Base-by-base conservation (phyloP, 2,888 invertebrate genomes). In the Nowickia ferox region DNA sequence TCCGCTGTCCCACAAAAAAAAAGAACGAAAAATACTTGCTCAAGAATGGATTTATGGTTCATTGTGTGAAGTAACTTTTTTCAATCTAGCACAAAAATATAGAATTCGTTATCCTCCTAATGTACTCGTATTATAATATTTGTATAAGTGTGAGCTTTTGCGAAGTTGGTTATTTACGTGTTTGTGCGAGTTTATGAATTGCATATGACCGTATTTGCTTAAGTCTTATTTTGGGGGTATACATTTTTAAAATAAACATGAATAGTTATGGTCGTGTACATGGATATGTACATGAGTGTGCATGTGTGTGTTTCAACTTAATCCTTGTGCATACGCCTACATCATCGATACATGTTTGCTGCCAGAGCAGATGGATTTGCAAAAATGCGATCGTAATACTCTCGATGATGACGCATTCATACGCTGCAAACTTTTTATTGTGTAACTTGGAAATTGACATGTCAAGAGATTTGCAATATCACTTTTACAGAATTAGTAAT, bases 251-350 rank as follows among this genome's bases (percentile, higher is more conserved):
- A 48, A 40, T 68, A 30, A 30, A 30, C 30, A 30, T 30, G 30
- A 30, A 30, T 30, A 30, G 30, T 30, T 30, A 6, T 30, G 30
- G 0, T 30, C 6, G 30, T 30, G 5, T 5, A 2, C 30, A 30
- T 30, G 30, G 44, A 40, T 55, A 3, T 42, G 11, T 59, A 38
- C 61, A 38, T 53, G n/a, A 17, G 55, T 13, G 1, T 59, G 11
- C 3, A 11, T 53, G 11, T 72, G 40, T 42, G 17, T 65, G 42
- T 59, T 61, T 72, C 48, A 76, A 65, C 30, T 22, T 76, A 83
- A 80, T 86, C 86, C 83, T 72, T 86, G 30, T 77, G 86, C 71
- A 83, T 48, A 80, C 79, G 76, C n/a, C 82, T 40, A 75, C 66
- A 79, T 65, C 71, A 76, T 79, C 75, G 76, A 80, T 83, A 57